Evolutionary conservation across 2,888 invertebrate species (phyloP), one percentile per base, ranked within the genome.

Genomic region (Drosophila aldrichi): DNA sequence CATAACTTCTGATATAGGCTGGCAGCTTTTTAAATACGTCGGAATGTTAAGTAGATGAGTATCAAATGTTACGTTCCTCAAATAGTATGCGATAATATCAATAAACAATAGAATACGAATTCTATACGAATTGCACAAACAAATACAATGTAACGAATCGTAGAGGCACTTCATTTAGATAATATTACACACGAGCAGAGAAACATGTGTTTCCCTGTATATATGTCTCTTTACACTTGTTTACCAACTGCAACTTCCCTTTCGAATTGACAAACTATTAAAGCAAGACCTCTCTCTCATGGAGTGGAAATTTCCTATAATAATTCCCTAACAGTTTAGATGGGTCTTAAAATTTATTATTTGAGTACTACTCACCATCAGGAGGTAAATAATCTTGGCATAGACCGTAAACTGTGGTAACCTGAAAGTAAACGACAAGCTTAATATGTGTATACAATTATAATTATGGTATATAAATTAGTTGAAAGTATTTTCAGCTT

Each of bases 381-480:
- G 96, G 96, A 96, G 96, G 96, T 96, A 96, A 96, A 96, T 96
- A 96, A 96, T 96, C 96, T 96, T 96, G 94, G 96, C 96, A 96
- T 96, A 96, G 95, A 96, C 96, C 96, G 96, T 96, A 96, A 96
- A 96, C 96, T 96, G 96, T 96, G 96, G 96, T 96, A 96, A 96
- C 96, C 96, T 96, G 95, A n/a, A 95, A 96, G 91, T 67, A 86
- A 81, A 75, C 51, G 34, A 70, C 14, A 56, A 60, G 1, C 48
- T 61, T 70, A 48, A 54, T 46, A 63, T 29, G 8, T 29, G 29
- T 29, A 29, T 29, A 29, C 29, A 29, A 29, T 29, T 29, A 29
- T 29, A 8, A 8, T 29, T 29, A 29, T 29, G 8, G 29, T 29
- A 8, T 29, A 29, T 29, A 29, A 29, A 29, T 29, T 29, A 29